Conservation (phyloP, 2,113 vertebrate genomes). For the Percopsis transmontana region DNA sequence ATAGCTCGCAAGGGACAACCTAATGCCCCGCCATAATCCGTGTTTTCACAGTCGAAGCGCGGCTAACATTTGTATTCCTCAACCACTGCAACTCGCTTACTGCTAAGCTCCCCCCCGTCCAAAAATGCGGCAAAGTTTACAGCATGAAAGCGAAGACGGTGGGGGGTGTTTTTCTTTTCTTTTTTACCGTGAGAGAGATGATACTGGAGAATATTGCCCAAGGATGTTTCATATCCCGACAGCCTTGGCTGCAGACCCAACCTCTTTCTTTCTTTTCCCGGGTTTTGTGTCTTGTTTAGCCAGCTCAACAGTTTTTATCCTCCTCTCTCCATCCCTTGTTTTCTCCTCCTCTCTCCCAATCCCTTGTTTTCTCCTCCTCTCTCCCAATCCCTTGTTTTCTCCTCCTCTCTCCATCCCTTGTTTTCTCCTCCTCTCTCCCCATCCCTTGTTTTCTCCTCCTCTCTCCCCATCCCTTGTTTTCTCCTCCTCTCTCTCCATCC, state of each 20-base stretch:
- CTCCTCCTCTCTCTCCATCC: background rate
- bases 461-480: background rate
- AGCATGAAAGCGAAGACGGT: slow-evolving; percentile 40
- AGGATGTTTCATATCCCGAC: slow-evolving; percentile 72
- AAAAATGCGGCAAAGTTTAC: slow-evolving; percentile 63
- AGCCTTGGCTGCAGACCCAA: slow-evolving; percentile 44
- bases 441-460: slow-evolving; percentile 15
- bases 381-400: background rate
- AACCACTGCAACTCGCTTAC: slow-evolving; percentile 34
- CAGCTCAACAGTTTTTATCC: background rate
- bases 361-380: background rate
- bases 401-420: background rate
- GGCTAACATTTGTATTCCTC: slow-evolving; percentile 68
- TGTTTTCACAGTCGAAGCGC: slow-evolving; percentile 48
- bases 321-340: background rate
- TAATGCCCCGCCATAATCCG: slow-evolving; percentile 32
- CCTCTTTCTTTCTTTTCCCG: slow-evolving; percentile 40
- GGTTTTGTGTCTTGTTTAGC: slow-evolving; percentile 29
- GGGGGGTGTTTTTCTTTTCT: slow-evolving; percentile 38
- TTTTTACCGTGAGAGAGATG: slow-evolving; percentile 62
- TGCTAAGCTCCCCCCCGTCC: slow-evolving; percentile 37
- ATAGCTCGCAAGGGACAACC: slow-evolving; percentile 35
- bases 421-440: background rate
- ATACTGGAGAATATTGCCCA: slow-evolving; percentile 63
- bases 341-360: background rate